These are phyloP conservation scores for Aplysina aerophoba DNA, from an alignment of 37 sponge, comb jelly and placozoan species.

Conservation along the genomic window DNA sequence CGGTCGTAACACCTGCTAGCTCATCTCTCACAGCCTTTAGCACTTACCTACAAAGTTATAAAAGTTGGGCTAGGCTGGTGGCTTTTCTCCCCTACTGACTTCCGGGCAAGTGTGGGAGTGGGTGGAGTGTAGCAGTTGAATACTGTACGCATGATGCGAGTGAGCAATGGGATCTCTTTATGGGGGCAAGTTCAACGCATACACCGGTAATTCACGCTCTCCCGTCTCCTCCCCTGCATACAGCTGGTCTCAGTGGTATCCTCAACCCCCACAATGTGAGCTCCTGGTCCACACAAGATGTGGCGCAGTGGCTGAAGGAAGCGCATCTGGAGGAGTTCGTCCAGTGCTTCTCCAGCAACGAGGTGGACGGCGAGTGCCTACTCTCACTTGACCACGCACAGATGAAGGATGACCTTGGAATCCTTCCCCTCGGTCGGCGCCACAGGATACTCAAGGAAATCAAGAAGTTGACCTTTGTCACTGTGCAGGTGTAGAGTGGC, in stretches of 20 bases:
- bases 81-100: too few relatives aligned
- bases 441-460: slow-evolving; percentile 60
- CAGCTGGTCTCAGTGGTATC: slow-evolving; percentile 47
- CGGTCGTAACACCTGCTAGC: too few relatives aligned
- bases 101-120: too few relatives aligned
- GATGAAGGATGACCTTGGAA: slow-evolving; percentile 67
- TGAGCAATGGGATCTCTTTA: too few relatives aligned
- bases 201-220: too few relatives aligned
- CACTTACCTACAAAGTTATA: too few relatives aligned
- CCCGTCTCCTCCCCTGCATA: neutral
- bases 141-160: too few relatives aligned
- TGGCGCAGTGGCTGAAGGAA: slow-evolving; percentile 60
- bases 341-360: slow-evolving; percentile 60
- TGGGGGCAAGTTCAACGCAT: too few relatives aligned
- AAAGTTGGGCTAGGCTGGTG: too few relatives aligned
- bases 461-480: slow-evolving; percentile 1
- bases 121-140: too few relatives aligned
- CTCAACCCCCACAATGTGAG: slow-evolving; percentile 77
- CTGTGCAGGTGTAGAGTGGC: too few relatives aligned
- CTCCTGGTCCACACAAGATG: slow-evolving; percentile 79
- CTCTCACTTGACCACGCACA: slow-evolving; percentile 59
- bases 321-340: slow-evolving; percentile 55
- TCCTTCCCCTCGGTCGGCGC: slow-evolving; percentile 62
- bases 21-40: too few relatives aligned
- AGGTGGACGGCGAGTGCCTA: slow-evolving; percentile 79